Conservation (phyloP, 1,140 invertebrate species). For the Pseudobourletiella spinata region DNA sequence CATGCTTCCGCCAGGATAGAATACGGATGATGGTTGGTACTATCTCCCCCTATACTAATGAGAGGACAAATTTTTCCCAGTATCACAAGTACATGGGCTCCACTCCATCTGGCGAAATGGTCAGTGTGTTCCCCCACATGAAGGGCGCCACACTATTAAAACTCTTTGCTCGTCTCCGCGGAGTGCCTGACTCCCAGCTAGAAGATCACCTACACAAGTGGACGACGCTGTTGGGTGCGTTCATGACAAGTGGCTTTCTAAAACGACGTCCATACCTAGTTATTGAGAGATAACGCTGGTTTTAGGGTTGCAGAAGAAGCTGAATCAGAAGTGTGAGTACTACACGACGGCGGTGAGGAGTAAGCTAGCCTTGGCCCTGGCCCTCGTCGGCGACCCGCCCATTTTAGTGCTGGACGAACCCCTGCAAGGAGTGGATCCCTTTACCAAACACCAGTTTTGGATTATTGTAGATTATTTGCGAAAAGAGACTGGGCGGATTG, state of each 20-base stretch:
- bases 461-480: background rate
- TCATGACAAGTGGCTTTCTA: too few species aligned
- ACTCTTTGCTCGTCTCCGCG: conserved; percentile 19
- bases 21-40: too few species aligned
- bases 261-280: too few species aligned
- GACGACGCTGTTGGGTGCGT: conserved; percentile 1
- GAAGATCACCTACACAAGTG: conserved; percentile 10
- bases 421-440: conserved; percentile 10
- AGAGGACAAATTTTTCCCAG: background rate
- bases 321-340: background rate
- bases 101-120: background rate
- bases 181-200: conserved; percentile 4
- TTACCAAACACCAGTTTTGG: background rate
- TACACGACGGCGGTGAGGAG: conserved; percentile 2
- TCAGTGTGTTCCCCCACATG: background rate
- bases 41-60: too few species aligned
- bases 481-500: background rate
- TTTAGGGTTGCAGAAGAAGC: conserved; percentile 3
- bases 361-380: conserved; percentile 15
- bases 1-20: too few species aligned
- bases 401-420: conserved; percentile 20
- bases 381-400: conserved; percentile 18
- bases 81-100: background rate
- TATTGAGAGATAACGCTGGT: background rate
- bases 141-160: conserved; percentile 4